Evolutionary conservation across 2,797 vertebrate genomes (phyloP), one percentile per base, ranked within the genome.

Genomic region (Pelobates cultripes): DNA sequence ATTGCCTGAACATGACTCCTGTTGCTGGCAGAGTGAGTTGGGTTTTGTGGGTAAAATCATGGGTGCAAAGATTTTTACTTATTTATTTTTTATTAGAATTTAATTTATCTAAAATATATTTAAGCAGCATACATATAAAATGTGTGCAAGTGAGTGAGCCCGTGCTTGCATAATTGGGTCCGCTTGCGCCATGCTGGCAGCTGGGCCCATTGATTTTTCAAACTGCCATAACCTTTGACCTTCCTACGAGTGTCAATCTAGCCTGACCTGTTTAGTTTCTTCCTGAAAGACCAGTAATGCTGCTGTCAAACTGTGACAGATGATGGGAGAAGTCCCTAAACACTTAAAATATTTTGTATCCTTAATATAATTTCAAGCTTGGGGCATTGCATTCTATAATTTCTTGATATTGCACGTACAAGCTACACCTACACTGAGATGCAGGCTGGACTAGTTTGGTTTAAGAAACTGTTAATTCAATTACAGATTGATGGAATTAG

Each of bases 181-280:
- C 87, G 79, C 81, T 83, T 87, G 70, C 73, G 87, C 86, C 61
- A 85, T 84, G 85, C 82, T 77, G 63, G 90, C 91, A 89, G 91
- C 91, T 90, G 91, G 90, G 89, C 87, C 64, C 88, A 88, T 88
- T 90, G 89, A 92, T 88, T 90, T 92, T 91, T 91, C 89, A 83
- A 88, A 86, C 74, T 79, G 84, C 87, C 91, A 86, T 90, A 87
- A 88, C 89, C 76, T 86, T 89, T 72, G 87, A 85, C 89, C 89
- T 68, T 87, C 88, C 90, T 88, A 68, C 84, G 88, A 89, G 4
- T 85, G 89, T 90, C 89, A 90, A 91, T 87, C 86, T 84, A 86
- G 89, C 88, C 89, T 75, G 42, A 83, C 86, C 84, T 88, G 89
- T 90, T 90, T 73, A 41, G 83, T 86, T 90, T 51, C 91, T 91